Conservation (phyloP, 2,888 invertebrate species). For the Ornithoptera alexandrae region DNA sequence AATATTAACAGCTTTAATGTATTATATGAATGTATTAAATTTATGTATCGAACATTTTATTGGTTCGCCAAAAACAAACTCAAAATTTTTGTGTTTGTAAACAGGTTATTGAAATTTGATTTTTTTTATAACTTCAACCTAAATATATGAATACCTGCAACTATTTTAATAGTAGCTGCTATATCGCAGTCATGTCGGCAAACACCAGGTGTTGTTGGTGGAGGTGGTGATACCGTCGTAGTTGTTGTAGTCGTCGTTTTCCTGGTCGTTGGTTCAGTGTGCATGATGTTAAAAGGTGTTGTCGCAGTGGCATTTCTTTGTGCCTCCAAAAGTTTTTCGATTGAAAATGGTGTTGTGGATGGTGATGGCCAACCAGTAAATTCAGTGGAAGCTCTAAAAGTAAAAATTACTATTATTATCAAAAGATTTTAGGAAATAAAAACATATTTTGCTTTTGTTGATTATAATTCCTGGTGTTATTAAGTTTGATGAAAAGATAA, state of each 20-base stretch:
- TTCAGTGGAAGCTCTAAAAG: constrained; percentile 88
- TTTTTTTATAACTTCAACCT: background rate
- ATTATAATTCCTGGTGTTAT: background rate
- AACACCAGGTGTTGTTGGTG: constrained; percentile 88
- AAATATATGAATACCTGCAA: constrained; percentile 79
- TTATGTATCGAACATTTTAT: no score
- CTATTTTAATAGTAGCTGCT: constrained; percentile 91
- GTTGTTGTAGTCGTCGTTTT: constrained; percentile 81
- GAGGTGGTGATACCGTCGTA: constrained; percentile 85
- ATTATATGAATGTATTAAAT: background rate
- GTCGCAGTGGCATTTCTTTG: constrained; percentile 81
- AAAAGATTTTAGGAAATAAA: background rate
- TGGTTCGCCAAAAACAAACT: no score
- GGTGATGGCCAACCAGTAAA: constrained; percentile 95
- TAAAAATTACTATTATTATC: background rate
- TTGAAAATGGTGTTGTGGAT: constrained; percentile 91
- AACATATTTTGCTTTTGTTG: background rate
- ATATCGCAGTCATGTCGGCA: constrained; percentile 90
- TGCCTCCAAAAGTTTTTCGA: constrained; percentile 87
- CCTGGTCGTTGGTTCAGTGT: constrained; percentile 73
- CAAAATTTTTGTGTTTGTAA: no score
- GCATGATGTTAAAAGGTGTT: constrained; percentile 68
- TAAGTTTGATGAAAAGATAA: background rate
- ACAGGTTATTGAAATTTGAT: background rate
- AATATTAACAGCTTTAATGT: background rate